Conservation (phyloP, 2,113 vertebrate genomes). For the Odontophorus gujanensis region DNA sequence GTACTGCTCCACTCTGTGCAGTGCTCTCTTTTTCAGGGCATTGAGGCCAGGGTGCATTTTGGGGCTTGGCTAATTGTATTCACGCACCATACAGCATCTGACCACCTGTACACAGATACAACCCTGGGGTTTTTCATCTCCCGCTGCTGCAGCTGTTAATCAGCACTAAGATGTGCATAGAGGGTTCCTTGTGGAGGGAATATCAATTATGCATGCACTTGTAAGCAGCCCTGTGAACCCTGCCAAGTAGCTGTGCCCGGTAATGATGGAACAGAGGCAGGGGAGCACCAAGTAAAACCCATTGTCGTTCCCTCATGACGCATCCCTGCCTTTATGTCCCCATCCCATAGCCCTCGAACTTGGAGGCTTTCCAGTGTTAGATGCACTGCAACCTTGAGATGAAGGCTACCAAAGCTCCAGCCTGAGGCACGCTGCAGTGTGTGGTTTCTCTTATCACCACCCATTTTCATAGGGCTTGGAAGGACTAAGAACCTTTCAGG, state of each 20-base stretch:
- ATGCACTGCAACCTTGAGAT: not conserved
- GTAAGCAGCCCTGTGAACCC: not conserved
- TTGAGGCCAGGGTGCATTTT: not conserved
- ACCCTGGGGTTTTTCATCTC: not conserved
- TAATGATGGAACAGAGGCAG: not conserved
- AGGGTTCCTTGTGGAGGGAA: not conserved
- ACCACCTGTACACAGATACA: rapidly evolving
- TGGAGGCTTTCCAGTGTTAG: not conserved
- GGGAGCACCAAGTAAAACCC: not conserved
- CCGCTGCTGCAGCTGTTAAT: not conserved
- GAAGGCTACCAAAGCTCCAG: not conserved
- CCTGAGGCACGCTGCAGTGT: not conserved
- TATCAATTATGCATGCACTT: not conserved
- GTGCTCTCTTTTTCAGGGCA: not conserved
- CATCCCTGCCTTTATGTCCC: not conserved
- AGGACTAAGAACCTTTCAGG: not conserved
- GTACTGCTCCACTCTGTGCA: not conserved
- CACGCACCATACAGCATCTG: not conserved
- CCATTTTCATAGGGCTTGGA: not conserved
- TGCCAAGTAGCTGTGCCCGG: not conserved
- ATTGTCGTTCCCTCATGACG: rapidly evolving
- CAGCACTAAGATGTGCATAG: not conserved
- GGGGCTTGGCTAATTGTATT: not conserved
- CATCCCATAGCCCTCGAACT: not conserved
- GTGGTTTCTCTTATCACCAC: rapidly evolving